Evolutionary conservation across 2,888 invertebrate genomes (phyloP), one percentile per base, ranked within the genome.

Genomic region (Nemotelus nigrinus): DNA sequence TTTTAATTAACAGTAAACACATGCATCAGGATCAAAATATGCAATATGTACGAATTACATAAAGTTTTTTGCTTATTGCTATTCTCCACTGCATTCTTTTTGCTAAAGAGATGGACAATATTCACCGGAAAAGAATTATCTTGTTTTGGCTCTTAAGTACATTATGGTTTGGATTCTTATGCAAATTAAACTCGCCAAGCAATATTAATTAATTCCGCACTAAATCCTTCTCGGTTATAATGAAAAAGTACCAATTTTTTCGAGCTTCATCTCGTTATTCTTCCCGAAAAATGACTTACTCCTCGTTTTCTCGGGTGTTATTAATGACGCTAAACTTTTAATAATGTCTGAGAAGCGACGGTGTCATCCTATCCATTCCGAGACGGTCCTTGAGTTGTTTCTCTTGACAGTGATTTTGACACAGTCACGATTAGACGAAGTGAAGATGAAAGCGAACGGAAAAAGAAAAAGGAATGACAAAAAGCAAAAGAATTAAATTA

Each of bases 241-340:
- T 25, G 25, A 25, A 25, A 25, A 25, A 25, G 25, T 25, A 25
- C 25, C 25, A 25, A 25, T 25, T 7, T 0, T 39, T 7, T 25
- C 7, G 7, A 25, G 60, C 4, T 60, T 41, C 39, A 3, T 60
- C 41, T n/a, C 60, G 39, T 7, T n/a, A 41, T 60, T 60, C n/a
- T 39, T 39, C 6, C 4, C 6, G 58, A 4, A 8, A n/a, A n/a
- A 8, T 25, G 25, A n/a, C 25, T 25, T 58, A 5, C 58, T 8
- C 8, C 25, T 39, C 7, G 3, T 25, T 4, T 60, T 4, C 7
- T 41, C 25, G 60, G 60, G 60, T 39, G 60, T 60, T 60, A 60
- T 60, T 60, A 60, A 60, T 60, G 60, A 60, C 41, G 60, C 25
- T 60, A 60, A 60, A 60, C 60, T 60, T 60, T 60, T 60, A 60